Conservation (phyloP, 2,888 invertebrate species). For the Pammene aurita region DNA sequence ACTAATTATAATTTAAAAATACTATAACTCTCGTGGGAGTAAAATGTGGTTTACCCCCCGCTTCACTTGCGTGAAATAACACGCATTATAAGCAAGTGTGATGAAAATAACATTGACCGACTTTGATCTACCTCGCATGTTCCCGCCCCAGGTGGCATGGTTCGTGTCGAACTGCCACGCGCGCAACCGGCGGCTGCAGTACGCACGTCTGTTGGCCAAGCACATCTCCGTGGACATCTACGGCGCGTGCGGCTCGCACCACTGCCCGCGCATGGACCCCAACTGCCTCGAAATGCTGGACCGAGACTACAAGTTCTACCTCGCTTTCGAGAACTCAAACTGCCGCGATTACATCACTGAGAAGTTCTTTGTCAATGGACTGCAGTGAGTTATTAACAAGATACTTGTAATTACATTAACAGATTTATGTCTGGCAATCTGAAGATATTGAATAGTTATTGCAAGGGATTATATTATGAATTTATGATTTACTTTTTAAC, state of each 20-base stretch:
- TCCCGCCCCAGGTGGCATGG: constrained; percentile 90
- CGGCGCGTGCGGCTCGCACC: constrained; percentile 93
- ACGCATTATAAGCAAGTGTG: too few relatives aligned
- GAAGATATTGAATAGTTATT: too few relatives aligned
- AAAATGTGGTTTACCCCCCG: too few relatives aligned
- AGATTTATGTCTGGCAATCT: too few relatives aligned
- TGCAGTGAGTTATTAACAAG: constrained; percentile 85
- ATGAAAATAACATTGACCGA: too few relatives aligned
- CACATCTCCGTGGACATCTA: constrained; percentile 95
- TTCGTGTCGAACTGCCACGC: constrained; percentile 99
- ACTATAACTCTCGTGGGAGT: too few relatives aligned
- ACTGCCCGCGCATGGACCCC: constrained; percentile 92
- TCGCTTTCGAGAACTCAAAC: constrained; percentile 98
- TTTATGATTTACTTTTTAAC: too few relatives aligned
- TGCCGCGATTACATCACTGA: constrained; percentile 98
- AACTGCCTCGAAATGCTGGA: constrained; percentile 95
- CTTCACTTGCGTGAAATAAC: too few relatives aligned
- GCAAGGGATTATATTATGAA: too few relatives aligned
- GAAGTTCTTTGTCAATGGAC: constrained; percentile 97
- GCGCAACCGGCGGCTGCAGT: constrained; percentile 93
- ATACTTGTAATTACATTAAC: too few relatives aligned
- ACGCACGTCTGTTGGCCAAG: constrained; percentile 92
- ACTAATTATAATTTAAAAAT: too few relatives aligned
- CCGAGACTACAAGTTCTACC: constrained; percentile 97
- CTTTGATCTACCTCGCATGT: too few relatives aligned